A percentile compares a stretch with the other conserved stretches of the same genome.
These are phyloP conservation scores for Scaptomyza hsui DNA, from an alignment of 1,140 invertebrate genomes.

Conservation along the genomic window DNA sequence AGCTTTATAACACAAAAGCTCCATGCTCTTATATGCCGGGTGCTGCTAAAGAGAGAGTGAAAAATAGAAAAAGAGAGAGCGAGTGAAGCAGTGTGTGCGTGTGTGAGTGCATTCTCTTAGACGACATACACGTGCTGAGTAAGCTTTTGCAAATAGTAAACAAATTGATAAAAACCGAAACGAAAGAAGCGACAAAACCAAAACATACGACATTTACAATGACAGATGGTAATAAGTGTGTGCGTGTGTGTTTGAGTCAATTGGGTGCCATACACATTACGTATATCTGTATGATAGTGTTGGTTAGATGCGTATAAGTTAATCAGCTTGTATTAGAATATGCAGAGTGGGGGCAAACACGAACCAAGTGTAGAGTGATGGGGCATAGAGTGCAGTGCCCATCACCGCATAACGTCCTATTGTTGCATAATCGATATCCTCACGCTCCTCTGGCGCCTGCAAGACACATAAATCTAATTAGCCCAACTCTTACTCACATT, in stretches of 20 bases:
- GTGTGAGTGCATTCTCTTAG: slow-evolving; percentile 13
- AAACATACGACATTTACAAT: slow-evolving; percentile 61
- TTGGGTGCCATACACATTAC: slow-evolving; percentile 14
- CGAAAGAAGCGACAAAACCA: slow-evolving; percentile 52
- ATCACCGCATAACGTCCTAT: slow-evolving; percentile 86
- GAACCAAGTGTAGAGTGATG: slow-evolving; percentile 87
- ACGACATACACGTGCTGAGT: slow-evolving; percentile 52
- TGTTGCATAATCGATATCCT: slow-evolving; percentile 85
- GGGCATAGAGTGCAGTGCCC: slow-evolving; percentile 86
- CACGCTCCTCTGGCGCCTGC: slow-evolving; percentile 45
- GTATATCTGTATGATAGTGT: slow-evolving; percentile 17
- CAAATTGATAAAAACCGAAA: slow-evolving; percentile 46
- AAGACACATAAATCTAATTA: slow-evolving; percentile 53
- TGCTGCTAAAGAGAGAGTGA: slow-evolving; percentile 65
- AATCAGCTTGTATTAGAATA: background rate
- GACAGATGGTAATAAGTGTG: background rate
- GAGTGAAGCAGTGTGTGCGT: slow-evolving; percentile 6
- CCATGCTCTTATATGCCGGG: slow-evolving; percentile 57
- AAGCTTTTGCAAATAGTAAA: slow-evolving; percentile 51
- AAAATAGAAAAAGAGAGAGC: slow-evolving; percentile 29
- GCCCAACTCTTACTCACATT: no score
- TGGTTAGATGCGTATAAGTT: slow-evolving; percentile 4
- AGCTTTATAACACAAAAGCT: slow-evolving; percentile 60
- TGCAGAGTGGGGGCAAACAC: slow-evolving; percentile 23
- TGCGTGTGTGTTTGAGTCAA: slow-evolving; percentile 36